Percentiles rank a stretch among this genome's conserved stretches.
These are phyloP conservation scores for Ancistrus triradiatus DNA, from an alignment of 2,113 vertebrate genomes.

Conservation along the genomic window DNA sequence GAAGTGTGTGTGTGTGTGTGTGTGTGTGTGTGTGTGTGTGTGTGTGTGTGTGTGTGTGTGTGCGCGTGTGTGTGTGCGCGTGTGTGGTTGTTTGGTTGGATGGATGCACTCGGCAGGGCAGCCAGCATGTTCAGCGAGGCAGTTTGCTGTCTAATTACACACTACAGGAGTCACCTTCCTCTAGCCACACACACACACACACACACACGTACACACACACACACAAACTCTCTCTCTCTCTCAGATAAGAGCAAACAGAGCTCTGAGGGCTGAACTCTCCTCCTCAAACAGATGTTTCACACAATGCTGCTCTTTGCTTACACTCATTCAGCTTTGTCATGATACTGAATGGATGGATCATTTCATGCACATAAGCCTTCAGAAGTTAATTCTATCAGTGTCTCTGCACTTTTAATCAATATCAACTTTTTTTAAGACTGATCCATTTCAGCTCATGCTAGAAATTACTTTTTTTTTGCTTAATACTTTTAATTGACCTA, in stretches of 20 bases:
- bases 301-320: slow-evolving; percentile 20
- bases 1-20: too few species aligned
- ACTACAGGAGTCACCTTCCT: slow-evolving; percentile 72
- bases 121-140: slow-evolving; percentile 63
- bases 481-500: too few species aligned
- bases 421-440: too few species aligned
- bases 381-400: too few species aligned
- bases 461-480: too few species aligned
- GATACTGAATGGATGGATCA: slow-evolving; percentile 10
- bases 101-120: slow-evolving; percentile 55
- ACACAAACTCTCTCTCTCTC: slow-evolving; percentile 27
- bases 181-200: slow-evolving; percentile 41
- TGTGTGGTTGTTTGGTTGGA: slow-evolving; percentile 14
- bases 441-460: too few species aligned
- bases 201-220: slow-evolving; percentile 21
- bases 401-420: too few species aligned
- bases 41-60: slow-evolving; percentile 6
- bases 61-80: slow-evolving; percentile 13
- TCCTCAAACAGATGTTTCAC: slow-evolving; percentile 34
- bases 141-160: slow-evolving; percentile 75
- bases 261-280: slow-evolving; percentile 8
- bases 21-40: too few species aligned
- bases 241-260: slow-evolving; percentile 11
- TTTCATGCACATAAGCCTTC: too few species aligned
- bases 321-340: slow-evolving; percentile 12